Percentiles rank a stretch among this genome's conserved stretches.
These are phyloP conservation scores for Chromoteleia sp. DNA, from an alignment of 2,888 invertebrate species.

Conservation along the genomic window DNA sequence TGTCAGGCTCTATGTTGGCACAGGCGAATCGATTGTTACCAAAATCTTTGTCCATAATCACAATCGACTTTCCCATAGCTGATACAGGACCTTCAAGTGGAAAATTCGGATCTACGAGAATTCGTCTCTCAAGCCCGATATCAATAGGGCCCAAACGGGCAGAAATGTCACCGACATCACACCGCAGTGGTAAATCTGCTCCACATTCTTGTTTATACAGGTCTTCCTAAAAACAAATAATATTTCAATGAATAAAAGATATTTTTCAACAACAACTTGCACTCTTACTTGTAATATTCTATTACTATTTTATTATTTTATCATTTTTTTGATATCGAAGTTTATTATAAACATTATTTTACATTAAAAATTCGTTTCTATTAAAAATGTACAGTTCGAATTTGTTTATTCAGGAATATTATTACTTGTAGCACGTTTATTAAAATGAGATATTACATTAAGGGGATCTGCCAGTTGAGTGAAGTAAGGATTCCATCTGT, in stretches of 20 bases:
- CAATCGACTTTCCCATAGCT: slow-evolving; percentile 93
- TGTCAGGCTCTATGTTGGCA: slow-evolving; percentile 95
- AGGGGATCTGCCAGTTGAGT: slow-evolving; percentile 95
- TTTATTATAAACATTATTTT: no score
- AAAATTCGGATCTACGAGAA: slow-evolving; percentile 94
- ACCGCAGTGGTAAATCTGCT: slow-evolving; percentile 93
- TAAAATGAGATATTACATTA: slow-evolving; percentile 87
- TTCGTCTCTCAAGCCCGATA: slow-evolving; percentile 90
- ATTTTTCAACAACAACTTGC: no score
- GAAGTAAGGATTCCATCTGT: slow-evolving; percentile 96
- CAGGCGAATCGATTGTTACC: slow-evolving; percentile 92
- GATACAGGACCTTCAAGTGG: slow-evolving; percentile 92
- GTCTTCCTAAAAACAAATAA: slow-evolving; percentile 87
- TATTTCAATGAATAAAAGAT: slow-evolving; percentile 5
- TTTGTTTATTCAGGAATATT: no score
- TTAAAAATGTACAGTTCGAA: neutral
- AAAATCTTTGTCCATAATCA: slow-evolving; percentile 91
- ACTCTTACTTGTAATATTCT: no score
- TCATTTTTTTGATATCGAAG: no score
- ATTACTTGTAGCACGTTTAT: slow-evolving; percentile 37
- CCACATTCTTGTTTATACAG: slow-evolving; percentile 95
- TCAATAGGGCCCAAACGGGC: slow-evolving; percentile 93
- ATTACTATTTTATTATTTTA: no score
- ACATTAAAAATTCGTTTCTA: neutral
- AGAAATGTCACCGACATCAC: slow-evolving; percentile 96